A percentile compares a stretch with the other conserved stretches of the same genome.
phyloP scores from a whole-genome alignment of 2,888 invertebrate species.

The Phanerotoma sp. region DNA sequence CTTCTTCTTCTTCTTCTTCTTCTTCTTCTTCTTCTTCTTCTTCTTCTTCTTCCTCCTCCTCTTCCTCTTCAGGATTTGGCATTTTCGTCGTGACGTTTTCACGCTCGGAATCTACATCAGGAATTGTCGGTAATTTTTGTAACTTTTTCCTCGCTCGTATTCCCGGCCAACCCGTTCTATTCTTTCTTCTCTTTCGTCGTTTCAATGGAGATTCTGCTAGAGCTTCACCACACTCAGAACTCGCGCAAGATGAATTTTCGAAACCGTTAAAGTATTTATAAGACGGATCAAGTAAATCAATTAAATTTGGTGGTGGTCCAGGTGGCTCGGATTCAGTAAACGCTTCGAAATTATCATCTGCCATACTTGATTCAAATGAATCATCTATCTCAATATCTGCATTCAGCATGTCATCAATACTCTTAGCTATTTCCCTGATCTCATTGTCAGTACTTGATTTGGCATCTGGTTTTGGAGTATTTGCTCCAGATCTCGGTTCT shows the following conservation, averaged over 20 bases:
- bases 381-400: constrained; percentile 59
- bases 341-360: background rate
- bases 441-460: constrained; percentile 49
- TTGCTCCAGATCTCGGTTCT: constrained; percentile 31
- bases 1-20: constrained; percentile 50
- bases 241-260: constrained; percentile 54
- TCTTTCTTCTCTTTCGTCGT: constrained; percentile 68
- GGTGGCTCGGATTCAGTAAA: constrained; percentile 34
- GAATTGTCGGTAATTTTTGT: constrained; percentile 34
- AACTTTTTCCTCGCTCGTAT: constrained; percentile 50
- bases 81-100: constrained; percentile 39
- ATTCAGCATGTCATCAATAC: constrained; percentile 58
- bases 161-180: constrained; percentile 80
- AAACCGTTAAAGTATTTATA: constrained; percentile 46
- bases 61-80: constrained; percentile 15
- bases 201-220: constrained; percentile 53
- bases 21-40: constrained; percentile 54
- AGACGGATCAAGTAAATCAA: constrained; percentile 52
- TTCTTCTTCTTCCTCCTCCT: constrained; percentile 16
- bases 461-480: constrained; percentile 32
- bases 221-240: constrained; percentile 53
- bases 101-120: constrained; percentile 30
- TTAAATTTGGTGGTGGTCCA: constrained; percentile 49
- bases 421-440: constrained; percentile 53
- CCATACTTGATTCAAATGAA: constrained; percentile 54